Percentiles rank a stretch among this genome's conserved stretches.
Evolutionary conservation across 2,113 vertebrate species (phyloP).

Genomic region (Syngnathus scovelli): DNA sequence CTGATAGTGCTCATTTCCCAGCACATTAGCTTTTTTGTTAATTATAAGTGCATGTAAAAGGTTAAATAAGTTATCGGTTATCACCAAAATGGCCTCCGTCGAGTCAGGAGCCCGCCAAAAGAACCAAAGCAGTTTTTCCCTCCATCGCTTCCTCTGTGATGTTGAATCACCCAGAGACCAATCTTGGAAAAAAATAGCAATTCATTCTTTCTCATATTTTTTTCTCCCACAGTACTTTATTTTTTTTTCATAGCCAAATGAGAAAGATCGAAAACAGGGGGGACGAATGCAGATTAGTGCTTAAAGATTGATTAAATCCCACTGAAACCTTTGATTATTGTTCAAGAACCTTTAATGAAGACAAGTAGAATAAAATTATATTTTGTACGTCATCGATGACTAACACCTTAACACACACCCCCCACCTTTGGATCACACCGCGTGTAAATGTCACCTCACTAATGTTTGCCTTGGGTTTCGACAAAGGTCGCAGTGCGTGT

Average conservation of each 20-base stretch:
- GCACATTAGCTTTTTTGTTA: constrained; percentile 27
- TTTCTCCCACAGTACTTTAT: constrained; percentile 40
- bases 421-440: constrained; percentile 4
- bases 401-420: neutral
- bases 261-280: constrained; percentile 18
- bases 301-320: constrained; percentile 6
- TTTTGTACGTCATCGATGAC: neutral
- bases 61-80: neutral
- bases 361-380: neutral
- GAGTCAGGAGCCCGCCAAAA: constrained; percentile 42
- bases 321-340: constrained; percentile 10
- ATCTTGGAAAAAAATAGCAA: constrained; percentile 60
- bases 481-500: constrained; percentile 50
- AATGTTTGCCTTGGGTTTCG: constrained; percentile 30
- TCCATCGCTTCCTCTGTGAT: constrained; percentile 20
- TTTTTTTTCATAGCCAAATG: constrained; percentile 40
- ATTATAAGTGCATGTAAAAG: constrained; percentile 8
- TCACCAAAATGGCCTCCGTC: too few species aligned
- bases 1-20: constrained; percentile 36
- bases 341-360: constrained; percentile 5
- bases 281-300: constrained; percentile 34
- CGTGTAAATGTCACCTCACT: constrained; percentile 29
- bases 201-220: constrained; percentile 39
- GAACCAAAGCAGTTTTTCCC: constrained; percentile 30
- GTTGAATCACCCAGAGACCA: constrained; percentile 59